These are phyloP conservation scores for Coendou prehensilis DNA, from an alignment of 2,797 vertebrate genomes.

Conservation along the genomic window DNA sequence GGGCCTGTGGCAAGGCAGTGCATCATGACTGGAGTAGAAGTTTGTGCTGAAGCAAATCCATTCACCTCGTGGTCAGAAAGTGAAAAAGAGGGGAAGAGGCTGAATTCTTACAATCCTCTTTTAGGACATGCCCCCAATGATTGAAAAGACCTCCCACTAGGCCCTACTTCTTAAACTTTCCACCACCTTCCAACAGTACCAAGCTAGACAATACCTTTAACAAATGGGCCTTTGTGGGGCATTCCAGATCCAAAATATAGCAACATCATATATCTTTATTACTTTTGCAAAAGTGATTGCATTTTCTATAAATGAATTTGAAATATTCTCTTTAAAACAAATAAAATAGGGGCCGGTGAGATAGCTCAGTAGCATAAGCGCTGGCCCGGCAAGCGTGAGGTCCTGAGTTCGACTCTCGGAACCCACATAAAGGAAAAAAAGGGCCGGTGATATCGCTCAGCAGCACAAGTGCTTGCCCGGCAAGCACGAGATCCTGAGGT, in stretches of 20 bases:
- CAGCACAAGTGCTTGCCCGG: too few species aligned
- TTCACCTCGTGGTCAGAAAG: not conserved
- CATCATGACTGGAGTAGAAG: not conserved
- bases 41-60: too few species aligned
- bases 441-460: too few species aligned
- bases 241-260: not conserved
- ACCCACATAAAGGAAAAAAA: too few species aligned
- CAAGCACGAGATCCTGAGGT: too few species aligned
- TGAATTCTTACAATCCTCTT: not conserved
- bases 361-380: too few species aligned
- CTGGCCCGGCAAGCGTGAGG: too few species aligned
- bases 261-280: not conserved
- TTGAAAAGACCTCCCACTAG: not conserved
- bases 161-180: not conserved
- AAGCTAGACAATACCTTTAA: not conserved
- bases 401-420: too few species aligned
- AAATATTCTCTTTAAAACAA: not conserved
- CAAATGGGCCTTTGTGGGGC: too few species aligned
- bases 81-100: not conserved
- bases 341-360: not conserved
- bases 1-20: not conserved
- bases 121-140: not conserved
- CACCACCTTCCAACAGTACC: not conserved
- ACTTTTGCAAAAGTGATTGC: not conserved
- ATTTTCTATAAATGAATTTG: slow-evolving; percentile 33